Conservation (phyloP, 1,140 invertebrate genomes). For the Drosophila navojoa region DNA sequence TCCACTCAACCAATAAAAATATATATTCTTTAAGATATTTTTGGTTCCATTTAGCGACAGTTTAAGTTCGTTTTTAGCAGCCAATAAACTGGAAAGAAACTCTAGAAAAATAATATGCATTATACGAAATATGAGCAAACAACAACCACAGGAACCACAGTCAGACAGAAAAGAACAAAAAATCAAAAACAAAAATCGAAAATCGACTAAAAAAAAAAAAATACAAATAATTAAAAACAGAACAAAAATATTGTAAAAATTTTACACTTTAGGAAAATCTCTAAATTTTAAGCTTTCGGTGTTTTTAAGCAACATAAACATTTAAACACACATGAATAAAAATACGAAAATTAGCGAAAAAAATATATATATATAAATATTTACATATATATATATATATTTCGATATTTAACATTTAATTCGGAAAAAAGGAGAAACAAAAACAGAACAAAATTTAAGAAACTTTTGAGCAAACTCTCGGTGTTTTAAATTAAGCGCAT, state of each 20-base stretch:
- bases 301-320: slow-evolving; percentile 77
- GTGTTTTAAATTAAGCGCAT: slow-evolving; percentile 80
- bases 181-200: slow-evolving; percentile 4
- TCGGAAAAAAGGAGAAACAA: slow-evolving; percentile 56
- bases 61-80: slow-evolving; percentile 27
- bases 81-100: slow-evolving; percentile 20
- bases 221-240: slow-evolving; percentile 31
- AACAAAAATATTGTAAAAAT: slow-evolving; percentile 73
- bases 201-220: slow-evolving; percentile 26
- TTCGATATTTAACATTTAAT: slow-evolving; percentile 80
- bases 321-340: slow-evolving; percentile 43
- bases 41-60: slow-evolving; percentile 31
- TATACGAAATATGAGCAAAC: neutral
- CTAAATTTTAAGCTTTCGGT: slow-evolving; percentile 84
- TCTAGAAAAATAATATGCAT: slow-evolving; percentile 4
- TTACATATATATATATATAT: slow-evolving; percentile 69
- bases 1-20: slow-evolving; percentile 2
- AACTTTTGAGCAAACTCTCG: slow-evolving; percentile 77
- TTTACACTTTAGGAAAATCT: slow-evolving; percentile 82
- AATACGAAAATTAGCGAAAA: slow-evolving; percentile 32
- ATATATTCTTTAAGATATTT: slow-evolving; percentile 24
- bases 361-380: slow-evolving; percentile 58
- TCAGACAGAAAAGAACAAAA: neutral
- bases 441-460: slow-evolving; percentile 49
- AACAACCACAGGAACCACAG: neutral